Conservation (phyloP, 2,888 invertebrate genomes). For the Lasioglossum oenotherae region DNA sequence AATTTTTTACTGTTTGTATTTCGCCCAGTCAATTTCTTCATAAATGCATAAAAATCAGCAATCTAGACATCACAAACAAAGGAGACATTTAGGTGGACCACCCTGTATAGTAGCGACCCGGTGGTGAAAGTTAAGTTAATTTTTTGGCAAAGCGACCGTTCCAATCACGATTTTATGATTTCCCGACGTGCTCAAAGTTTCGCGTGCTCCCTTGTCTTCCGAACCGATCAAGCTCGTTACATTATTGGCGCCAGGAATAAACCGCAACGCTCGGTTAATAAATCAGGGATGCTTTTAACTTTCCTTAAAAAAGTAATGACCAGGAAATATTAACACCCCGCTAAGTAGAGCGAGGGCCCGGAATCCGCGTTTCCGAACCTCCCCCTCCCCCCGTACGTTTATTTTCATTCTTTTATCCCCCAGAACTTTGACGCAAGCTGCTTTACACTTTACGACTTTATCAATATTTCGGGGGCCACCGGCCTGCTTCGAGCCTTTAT, state of each 20-base stretch:
- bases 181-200: neutral
- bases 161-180: neutral
- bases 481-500: slow-evolving; percentile 3
- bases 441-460: slow-evolving; percentile 18
- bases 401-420: neutral
- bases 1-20: too few relatives aligned
- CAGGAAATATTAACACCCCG: slow-evolving; percentile 48
- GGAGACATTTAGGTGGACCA: too few relatives aligned
- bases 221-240: neutral
- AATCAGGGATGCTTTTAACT: slow-evolving; percentile 49
- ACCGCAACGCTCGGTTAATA: slow-evolving; percentile 26
- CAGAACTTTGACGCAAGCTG: slow-evolving; percentile 16
- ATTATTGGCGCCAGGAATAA: neutral
- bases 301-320: slow-evolving; percentile 44
- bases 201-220: neutral
- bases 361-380: neutral
- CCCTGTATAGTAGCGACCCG: too few relatives aligned
- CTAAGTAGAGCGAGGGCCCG: slow-evolving; percentile 20
- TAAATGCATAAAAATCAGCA: too few relatives aligned
- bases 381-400: too few relatives aligned
- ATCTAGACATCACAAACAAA: too few relatives aligned
- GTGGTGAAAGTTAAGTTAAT: too few relatives aligned
- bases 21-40: too few relatives aligned
- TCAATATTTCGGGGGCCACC: slow-evolving; percentile 25
- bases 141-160: neutral